Percentiles rank a stretch among this genome's conserved stretches.
Conservation (phyloP, 2,797 vertebrate genomes). For the Megaceryle alcyon region DNA sequence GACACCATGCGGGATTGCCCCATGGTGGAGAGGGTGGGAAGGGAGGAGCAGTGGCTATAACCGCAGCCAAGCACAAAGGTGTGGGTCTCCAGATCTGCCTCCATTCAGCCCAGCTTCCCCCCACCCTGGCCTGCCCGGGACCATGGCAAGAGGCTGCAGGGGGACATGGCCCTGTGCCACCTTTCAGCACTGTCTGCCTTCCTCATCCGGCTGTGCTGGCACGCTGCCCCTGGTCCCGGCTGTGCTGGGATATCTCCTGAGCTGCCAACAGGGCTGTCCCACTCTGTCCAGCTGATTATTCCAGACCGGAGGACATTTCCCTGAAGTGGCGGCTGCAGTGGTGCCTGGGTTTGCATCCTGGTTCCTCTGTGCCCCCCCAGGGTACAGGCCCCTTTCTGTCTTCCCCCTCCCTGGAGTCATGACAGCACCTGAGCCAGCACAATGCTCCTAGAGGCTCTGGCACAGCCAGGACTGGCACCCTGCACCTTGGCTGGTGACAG, state of each 20-base stretch:
- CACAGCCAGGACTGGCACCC: neutral
- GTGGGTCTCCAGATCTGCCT: neutral
- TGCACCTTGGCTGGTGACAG: neutral
- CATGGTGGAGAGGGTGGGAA: neutral
- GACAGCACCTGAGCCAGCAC: neutral
- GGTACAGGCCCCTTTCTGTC: accelerated
- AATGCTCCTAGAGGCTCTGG: neutral
- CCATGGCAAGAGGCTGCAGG: neutral
- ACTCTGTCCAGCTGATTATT: neutral
- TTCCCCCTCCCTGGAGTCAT: accelerated
- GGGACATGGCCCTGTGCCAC: neutral
- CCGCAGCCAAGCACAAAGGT: accelerated
- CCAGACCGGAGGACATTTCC: neutral
- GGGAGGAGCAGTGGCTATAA: neutral
- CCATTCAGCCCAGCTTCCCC: neutral
- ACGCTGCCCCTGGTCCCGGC: accelerated
- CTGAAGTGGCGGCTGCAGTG: accelerated
- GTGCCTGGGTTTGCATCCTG: neutral
- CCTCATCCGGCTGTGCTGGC: neutral
- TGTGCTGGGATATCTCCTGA: neutral
- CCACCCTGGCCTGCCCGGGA: accelerated
- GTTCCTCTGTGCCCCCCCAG: neutral
- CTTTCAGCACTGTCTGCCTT: neutral
- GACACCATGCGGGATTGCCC: neutral
- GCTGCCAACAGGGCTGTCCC: neutral